Evolutionary conservation across 2,888 invertebrate species (phyloP), one percentile per base, ranked within the genome.

Genomic region (Trachelus stipa): DNA sequence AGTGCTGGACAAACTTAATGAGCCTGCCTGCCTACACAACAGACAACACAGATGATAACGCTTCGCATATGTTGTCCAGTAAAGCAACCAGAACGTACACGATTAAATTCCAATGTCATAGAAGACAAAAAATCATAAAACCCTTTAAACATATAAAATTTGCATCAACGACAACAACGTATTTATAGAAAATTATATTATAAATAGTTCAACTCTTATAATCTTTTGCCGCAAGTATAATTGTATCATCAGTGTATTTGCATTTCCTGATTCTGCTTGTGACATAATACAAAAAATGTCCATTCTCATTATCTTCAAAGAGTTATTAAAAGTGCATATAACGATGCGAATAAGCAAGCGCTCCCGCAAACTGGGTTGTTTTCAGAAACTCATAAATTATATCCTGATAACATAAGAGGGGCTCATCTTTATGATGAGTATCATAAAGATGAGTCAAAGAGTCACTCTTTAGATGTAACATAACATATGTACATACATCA

Each of bases 31-130:
- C 68, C 78, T 78, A 78, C 78, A 78, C 76, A 75, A 73, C 76
- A 76, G 78, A 78, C 78, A 78, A 78, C 78, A 76, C 56, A 78
- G 76, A 78, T 78, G 76, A 78, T 78, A 73, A 71, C 73, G 73
- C 33, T 35, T 73, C 75, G 73, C 78, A 78, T 76, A 76, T 78
- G 78, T 76, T 78, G 69, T 77, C 33, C 23, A 9, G 56, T 23
- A 56, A 23, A 56, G 56, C 56, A 56, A 23, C 56, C 56, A 6
- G 56, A 56, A 9, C 56, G 9, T 56, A 9, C 23, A 23, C 23
- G 56, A 56, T 56, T 56, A 56, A 56, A 56, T 56, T 56, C 56
- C 9, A 56, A 56, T 56, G 56, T 56, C 23, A 9, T 2, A 56
- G 23, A 56, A 56, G 56, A 56, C 23, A 56, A 56, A 56, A 40